Percentiles rank a stretch among this genome's conserved stretches.
phyloP scores from a whole-genome alignment of 1,140 invertebrate species.

The Ceratosolen fusciceps region DNA sequence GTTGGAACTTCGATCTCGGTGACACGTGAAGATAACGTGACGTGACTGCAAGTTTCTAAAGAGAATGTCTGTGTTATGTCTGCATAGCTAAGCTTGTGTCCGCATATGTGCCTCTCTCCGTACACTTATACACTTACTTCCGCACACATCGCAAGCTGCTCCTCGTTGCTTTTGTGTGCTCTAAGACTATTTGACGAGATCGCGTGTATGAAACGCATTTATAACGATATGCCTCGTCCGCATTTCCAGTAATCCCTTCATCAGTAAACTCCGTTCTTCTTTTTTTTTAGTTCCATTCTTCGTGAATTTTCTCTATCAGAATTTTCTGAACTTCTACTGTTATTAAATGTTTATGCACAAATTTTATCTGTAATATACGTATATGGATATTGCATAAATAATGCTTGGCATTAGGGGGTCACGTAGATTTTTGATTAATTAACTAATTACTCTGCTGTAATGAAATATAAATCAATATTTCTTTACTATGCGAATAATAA shows the following conservation, averaged over 20 bases:
- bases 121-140: constrained; percentile 47
- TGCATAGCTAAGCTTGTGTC: constrained; percentile 50
- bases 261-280: constrained; percentile 39
- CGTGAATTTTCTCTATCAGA: constrained; percentile 18
- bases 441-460: not conserved
- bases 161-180: constrained; percentile 53
- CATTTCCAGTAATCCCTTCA: constrained; percentile 32
- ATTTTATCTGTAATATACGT: not conserved
- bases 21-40: constrained; percentile 67
- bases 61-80: constrained; percentile 23
- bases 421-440: not conserved
- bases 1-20: constrained; percentile 53
- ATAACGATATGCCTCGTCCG: constrained; percentile 60
- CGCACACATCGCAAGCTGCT: constrained; percentile 47
- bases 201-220: constrained; percentile 64
- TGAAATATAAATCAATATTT: too few species aligned
- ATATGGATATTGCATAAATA: not conserved
- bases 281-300: constrained; percentile 25
- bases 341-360: constrained; percentile 1
- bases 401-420: not conserved
- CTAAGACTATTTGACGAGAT: constrained; percentile 62
- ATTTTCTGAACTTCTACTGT: not conserved
- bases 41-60: constrained; percentile 54
- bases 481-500: too few species aligned
- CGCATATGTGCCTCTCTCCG: not conserved